A percentile compares a stretch with the other conserved stretches of the same genome.
Conservation (phyloP, 2,113 vertebrate species). For the Meriones unguiculatus region DNA sequence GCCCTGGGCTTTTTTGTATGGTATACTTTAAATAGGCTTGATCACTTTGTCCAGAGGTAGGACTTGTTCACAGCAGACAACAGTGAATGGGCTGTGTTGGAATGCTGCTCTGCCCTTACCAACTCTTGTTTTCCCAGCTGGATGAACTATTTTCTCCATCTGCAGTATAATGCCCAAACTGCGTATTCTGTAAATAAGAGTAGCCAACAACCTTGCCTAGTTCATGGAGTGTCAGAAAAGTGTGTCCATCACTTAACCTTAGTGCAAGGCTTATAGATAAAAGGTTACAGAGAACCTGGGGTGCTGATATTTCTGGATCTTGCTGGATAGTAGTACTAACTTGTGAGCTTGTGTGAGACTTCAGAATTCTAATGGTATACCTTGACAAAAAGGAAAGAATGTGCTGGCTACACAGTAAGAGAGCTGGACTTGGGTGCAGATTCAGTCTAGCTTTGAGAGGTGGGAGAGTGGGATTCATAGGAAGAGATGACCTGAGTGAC, state of each 20-base stretch:
- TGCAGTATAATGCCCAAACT: background rate
- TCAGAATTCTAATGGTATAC: background rate
- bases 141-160: background rate
- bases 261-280: background rate
- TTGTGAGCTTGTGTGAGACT: background rate
- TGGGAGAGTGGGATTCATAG: background rate
- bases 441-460: background rate
- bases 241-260: background rate
- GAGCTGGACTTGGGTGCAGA: background rate
- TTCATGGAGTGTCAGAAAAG: background rate
- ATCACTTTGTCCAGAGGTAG: constrained; percentile 41
- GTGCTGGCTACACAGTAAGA: background rate
- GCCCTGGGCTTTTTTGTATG: no score
- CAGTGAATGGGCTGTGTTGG: background rate
- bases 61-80: constrained; percentile 14
- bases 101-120: background rate
- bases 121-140: background rate
- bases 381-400: background rate
- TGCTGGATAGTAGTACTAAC: background rate
- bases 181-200: background rate
- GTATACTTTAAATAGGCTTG: constrained; percentile 47
- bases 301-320: background rate
- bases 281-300: background rate
- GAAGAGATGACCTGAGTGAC: background rate
- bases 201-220: background rate